Base-by-base conservation (phyloP, 2,888 invertebrate species). In the Lasius platythorax region DNA sequence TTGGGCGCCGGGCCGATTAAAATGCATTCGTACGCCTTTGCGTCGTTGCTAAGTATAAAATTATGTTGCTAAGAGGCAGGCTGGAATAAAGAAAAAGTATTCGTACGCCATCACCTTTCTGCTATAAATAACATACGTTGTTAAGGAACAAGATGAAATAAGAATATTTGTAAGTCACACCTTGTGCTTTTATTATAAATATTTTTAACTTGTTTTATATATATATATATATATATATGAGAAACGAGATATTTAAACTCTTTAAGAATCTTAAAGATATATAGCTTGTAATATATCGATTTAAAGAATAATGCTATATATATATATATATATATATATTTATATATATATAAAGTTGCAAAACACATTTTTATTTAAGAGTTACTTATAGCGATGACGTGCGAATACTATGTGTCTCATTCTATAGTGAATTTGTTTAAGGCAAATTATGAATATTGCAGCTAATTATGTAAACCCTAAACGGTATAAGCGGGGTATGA, bases 391-490 rank as follows among this genome's bases (percentile, higher is more conserved):
- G 72, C 61, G 61, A 61, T 61, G 79, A 81, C 79, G 79, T 81
- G 72, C 79, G 79, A 81, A 81, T 81, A 72, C 68, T n/a, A n/a
- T 67, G 70, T 72, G 37, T 81, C 37, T 70, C 37, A 11, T 81
- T 81, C 68, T 70, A 37, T 81, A 72, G 70, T 70, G 46, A 61
- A 81, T 68, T 81, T 61, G 37, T 79, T 81, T 72, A 61, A 72
- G 61, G 46, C 61, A 37, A 61, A 72, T 37, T 81, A 70, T 67
- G 33, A 70, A 67, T 81, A 81, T 81, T 50, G 79, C 79, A 81
- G 79, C 79, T 81, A 81, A 70, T 81, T 70, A 81, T 81, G 72
- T 81, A 70, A 79, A 79, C 79, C 70, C 79, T 79, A 79, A 81
- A 81, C 72, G 79, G 72, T 81, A 81, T 81, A 81, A 81, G 58